Evolutionary conservation across 2,113 vertebrate species (phyloP), one percentile per base, ranked within the genome.

Genomic region (Coreoperca whiteheadi): DNA sequence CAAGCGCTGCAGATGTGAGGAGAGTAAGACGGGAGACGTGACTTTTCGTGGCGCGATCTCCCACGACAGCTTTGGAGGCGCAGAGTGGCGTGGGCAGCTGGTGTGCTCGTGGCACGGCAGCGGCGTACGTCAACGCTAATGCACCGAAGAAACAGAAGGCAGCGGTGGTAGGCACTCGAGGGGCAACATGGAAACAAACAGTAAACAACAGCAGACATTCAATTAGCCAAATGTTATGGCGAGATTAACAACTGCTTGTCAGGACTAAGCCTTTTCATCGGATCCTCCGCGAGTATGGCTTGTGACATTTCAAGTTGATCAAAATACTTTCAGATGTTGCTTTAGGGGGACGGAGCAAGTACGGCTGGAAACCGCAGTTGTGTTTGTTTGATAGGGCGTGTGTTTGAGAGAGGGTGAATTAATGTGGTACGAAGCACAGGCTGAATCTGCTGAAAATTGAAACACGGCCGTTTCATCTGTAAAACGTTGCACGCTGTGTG

Each of bases 171-270:
- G 83, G 80, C 87, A 80, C 87, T 88, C 30, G 56, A 85, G 82
- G 86, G 79, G 73, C 51, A 56, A 88, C 90, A 76, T 43, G 81
- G 80, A 91, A 81, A 82, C 77, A 87, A 91, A 87, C 86, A 86
- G 84, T 86, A 89, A 89, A 92, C 91, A 90, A 78, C 87, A 89
- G 82, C 87, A 91, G 87, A 90, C 89, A 87, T 92, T 93, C 91
- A 92, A 92, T 93, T 91, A 93, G 83, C 65, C 87, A 71, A 92
- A 92, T 79, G 85, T 87, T 82, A 88, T 53, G 8, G 64, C 1
- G 30, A 86, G 83, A 91, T 91, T 91, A 91, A 90, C 89, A 85
- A 83, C 70, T 8, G 54, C 87, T 80, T 87, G 90, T 90, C 83
- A 87, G 65, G 68, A 64, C 88, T 9, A 14, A 71, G 87, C 74